phyloP scores from a whole-genome alignment of 2,113 vertebrate genomes.

The Casuarius casuarius region DNA sequence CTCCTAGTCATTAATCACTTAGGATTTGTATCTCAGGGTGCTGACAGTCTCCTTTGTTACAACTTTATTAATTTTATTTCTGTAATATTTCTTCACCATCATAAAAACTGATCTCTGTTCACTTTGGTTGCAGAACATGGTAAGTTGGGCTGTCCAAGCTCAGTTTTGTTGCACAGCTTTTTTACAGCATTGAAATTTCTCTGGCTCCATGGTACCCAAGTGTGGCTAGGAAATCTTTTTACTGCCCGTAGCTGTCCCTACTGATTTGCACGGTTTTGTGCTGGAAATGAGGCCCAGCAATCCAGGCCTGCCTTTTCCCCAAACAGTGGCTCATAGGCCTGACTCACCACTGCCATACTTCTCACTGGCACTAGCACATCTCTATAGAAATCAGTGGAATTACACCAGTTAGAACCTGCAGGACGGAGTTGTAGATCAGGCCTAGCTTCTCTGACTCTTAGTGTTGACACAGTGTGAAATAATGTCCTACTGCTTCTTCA shows the following conservation, averaged over 20 bases:
- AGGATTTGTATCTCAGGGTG: not conserved
- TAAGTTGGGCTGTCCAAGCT: not conserved
- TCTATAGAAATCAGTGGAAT: accelerated
- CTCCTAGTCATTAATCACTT: not conserved
- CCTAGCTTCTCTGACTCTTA: not conserved
- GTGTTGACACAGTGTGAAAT: not conserved
- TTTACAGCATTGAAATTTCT: not conserved
- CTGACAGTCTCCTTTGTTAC: not conserved
- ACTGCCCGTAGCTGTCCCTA: not conserved
- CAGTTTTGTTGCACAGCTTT: not conserved
- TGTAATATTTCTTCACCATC: not conserved
- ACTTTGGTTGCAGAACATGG: not conserved
- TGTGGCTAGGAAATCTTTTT: not conserved
- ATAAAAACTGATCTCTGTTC: not conserved
- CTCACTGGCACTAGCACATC: not conserved
- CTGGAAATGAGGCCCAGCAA: not conserved
- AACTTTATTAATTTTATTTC: not conserved
- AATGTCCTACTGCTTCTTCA: not conserved
- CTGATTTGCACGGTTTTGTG: not conserved
- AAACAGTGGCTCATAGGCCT: not conserved
- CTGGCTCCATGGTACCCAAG: not conserved
- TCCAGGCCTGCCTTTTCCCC: not conserved
- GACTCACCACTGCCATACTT: not conserved
- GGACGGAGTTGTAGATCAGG: not conserved
- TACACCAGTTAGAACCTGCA: not conserved